These are phyloP conservation scores for Phaenicophaeus curvirostris DNA, from an alignment of 2,797 vertebrate species.

Conservation along the genomic window DNA sequence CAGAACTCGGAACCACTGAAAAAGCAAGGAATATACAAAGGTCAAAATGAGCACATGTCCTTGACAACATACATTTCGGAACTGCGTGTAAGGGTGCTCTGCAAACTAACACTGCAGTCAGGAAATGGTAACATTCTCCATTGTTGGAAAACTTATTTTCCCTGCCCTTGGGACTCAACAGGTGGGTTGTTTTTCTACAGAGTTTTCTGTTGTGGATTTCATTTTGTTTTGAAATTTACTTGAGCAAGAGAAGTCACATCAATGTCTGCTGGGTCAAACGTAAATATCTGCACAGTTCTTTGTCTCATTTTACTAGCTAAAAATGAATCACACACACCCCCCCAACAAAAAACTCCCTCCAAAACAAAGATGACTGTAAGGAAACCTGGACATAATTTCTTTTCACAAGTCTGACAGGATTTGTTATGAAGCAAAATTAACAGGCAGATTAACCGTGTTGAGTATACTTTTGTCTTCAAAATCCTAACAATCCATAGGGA, in stretches of 20 bases:
- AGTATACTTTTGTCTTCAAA: not conserved
- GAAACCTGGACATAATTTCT: not conserved
- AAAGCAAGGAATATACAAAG: not conserved
- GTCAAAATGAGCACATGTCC: not conserved
- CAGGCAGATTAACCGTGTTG: not conserved
- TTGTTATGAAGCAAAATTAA: not conserved
- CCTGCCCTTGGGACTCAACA: not conserved
- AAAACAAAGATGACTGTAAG: not conserved
- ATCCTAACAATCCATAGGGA: not conserved
- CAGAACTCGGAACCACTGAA: not conserved
- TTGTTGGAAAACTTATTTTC: not conserved
- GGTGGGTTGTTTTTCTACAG: not conserved
- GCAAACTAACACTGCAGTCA: not conserved
- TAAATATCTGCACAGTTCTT: not conserved
- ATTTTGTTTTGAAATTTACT: not conserved
- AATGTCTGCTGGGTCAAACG: not conserved
- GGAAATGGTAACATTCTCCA: not conserved
- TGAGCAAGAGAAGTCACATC: not conserved
- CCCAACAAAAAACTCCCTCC: not conserved
- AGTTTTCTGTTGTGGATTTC: not conserved
- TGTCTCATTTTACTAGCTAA: not conserved
- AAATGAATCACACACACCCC: not conserved
- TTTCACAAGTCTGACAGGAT: not conserved
- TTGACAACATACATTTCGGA: not conserved
- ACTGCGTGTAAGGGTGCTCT: not conserved